Evolutionary conservation across 1,140 invertebrate genomes (phyloP), one percentile per base, ranked within the genome.

Genomic region (Drosophila sproati): DNA sequence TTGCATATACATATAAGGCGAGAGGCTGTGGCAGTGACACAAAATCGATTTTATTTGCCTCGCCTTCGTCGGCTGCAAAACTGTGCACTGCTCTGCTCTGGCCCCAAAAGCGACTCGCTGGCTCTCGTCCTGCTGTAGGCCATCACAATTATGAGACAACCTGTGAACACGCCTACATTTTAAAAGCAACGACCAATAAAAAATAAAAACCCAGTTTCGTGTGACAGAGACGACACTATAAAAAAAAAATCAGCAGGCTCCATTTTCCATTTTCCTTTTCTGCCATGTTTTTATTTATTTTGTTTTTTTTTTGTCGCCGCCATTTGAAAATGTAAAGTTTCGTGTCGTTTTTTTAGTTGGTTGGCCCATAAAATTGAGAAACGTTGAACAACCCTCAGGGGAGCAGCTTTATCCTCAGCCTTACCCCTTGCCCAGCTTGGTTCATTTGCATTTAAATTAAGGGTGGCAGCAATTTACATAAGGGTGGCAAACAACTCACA

Each of bases 41-140:
- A 88, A 88, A 88, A 88, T 89, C 85, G 85, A 88, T 88, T 89
- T 88, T 80, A 69, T 71, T 82, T 78, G 51, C 35, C 57, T 51
- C 20, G 31, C 64, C 7, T 32, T 29, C 20, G 56, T 12, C 32
- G 31, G 29, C 48, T 47, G 57, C 68, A 47, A 10, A 41, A 41
- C 8, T 10, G 7, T 10, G 8, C 8, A 10, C 37, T 56, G 54
- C 39, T 28, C 35, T 20, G 28, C 5, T 34, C 48, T n/a, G 31
- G 6, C 4, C n/a, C 20, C 3, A 28, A 41, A 31, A 20, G 12
- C 28, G 32, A 55, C 62, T 47, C 48, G 61, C 52, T 55, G 3
- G 31, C 20, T 47, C 20, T 28, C 6, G 28, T 48, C n/a, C 5
- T 63, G 7, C 41, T 47, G 52, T 70, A 74, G 72, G 73, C 72